Evolutionary conservation across 2,888 invertebrate species (phyloP).

Genomic region (Pyrgus malvae): DNA sequence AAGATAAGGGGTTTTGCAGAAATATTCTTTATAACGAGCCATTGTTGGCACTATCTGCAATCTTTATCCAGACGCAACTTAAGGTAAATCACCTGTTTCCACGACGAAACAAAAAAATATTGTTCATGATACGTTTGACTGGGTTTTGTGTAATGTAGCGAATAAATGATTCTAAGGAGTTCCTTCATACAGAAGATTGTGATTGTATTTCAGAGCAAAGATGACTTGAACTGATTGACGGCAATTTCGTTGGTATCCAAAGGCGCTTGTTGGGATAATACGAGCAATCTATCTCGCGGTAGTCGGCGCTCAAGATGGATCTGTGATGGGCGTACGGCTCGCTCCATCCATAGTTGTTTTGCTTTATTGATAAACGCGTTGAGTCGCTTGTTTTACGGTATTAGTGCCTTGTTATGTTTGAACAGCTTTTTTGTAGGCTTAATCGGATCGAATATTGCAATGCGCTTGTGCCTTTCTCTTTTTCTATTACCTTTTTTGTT

Average conservation of each 20-base stretch:
- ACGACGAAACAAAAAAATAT: too few species aligned
- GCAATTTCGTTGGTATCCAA: slow-evolving; percentile 51
- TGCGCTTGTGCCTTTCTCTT: slow-evolving; percentile 46
- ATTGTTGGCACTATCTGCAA: slow-evolving; percentile 51
- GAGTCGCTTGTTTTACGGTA: slow-evolving; percentile 59
- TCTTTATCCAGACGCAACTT: slow-evolving; percentile 42
- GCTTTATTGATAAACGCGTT: slow-evolving; percentile 67
- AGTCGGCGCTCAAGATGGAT: slow-evolving; percentile 64
- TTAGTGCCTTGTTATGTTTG: slow-evolving; percentile 72
- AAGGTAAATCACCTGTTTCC: slow-evolving; percentile 48
- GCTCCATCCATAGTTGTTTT: slow-evolving; percentile 70
- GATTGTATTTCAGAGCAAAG: slow-evolving; percentile 49
- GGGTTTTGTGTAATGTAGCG: slow-evolving; percentile 37
- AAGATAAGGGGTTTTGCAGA: slow-evolving; percentile 39
- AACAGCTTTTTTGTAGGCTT: slow-evolving; percentile 64
- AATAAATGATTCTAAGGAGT: slow-evolving; percentile 47
- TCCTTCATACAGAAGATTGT: slow-evolving; percentile 51
- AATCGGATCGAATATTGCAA: slow-evolving; percentile 54
- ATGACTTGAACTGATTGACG: slow-evolving; percentile 65
- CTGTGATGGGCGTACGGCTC: slow-evolving; percentile 74
- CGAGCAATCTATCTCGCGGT: slow-evolving; percentile 70
- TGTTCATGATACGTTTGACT: slow-evolving; percentile 42
- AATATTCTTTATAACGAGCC: slow-evolving; percentile 44
- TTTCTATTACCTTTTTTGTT: slow-evolving; percentile 37
- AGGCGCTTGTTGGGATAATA: slow-evolving; percentile 71